Evolutionary conservation across 1,140 invertebrate species (phyloP), one percentile per base, ranked within the genome.

Genomic region (Drosophila ohnishii): DNA sequence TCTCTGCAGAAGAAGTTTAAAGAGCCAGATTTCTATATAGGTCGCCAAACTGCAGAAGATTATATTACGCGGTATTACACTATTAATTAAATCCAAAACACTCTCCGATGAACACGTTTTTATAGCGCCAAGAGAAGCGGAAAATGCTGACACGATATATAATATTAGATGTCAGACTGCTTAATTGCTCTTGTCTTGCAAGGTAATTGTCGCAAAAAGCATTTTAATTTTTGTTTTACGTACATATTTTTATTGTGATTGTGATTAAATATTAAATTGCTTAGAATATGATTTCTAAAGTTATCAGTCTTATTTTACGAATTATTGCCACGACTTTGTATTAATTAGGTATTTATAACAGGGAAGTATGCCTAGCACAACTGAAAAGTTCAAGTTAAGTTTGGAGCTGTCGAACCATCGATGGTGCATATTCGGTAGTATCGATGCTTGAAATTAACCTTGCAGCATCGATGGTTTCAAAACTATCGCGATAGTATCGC

Each of bases 131-230:
- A 51, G 22, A 55, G 13, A 10, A 22, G 16, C 13, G 0, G 14
- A 56, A 56, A 8, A 28, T 25, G 53, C 53, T 57, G 53, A 57
- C 53, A 28, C 19, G 5, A 3, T 22, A 19, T 22, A 22, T 19
- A 5, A 56, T 16, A 40, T 57, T 57, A 40, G 53, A 57, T 16
- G 34, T 28, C 35, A n/a, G n/a, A 42, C 22, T 40, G 55, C 35
- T 56, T 22, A 55, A 13, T 37, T 13, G 19, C 13, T 25, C 14
- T 37, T 22, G 34, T 37, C 32, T n/a, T 9, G 32, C 16, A 11
- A 35, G 51, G 34, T 25, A 55, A 25, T 3, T 37, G 13, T 1
- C 34, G n/a, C 13, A 55, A 25, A 14, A n/a, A 37, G 11, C 9
- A 6, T 10, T 37, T 25, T 25, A 37, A 25, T 25, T 13, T 7